Evolutionary conservation across 2,797 vertebrate species (phyloP).

Genomic region (Astyanax mexicanus): DNA sequence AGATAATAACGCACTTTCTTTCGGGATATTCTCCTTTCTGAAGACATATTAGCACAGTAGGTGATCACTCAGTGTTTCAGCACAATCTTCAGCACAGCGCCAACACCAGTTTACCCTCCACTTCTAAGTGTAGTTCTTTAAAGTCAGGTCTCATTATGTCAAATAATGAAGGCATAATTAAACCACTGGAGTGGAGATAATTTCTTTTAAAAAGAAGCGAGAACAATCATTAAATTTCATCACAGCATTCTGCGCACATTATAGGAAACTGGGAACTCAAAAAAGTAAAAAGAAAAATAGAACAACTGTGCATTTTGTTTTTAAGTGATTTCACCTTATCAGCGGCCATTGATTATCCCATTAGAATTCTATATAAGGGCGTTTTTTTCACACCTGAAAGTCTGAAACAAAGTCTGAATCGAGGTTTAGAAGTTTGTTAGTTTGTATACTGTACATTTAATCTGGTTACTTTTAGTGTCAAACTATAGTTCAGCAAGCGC

Average conservation of each 20-base stretch:
- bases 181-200: constrained; percentile 27
- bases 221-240: constrained; percentile 21
- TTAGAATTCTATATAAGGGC: constrained; percentile 1
- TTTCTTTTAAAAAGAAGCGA: constrained; percentile 17
- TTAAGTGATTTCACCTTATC: background rate
- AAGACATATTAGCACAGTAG: background rate
- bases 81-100: background rate
- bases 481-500: no score
- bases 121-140: constrained; percentile 11
- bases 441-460: no score
- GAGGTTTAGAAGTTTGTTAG: no score
- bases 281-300: constrained; percentile 35
- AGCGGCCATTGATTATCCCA: constrained; percentile 22
- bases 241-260: background rate
- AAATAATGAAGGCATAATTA: constrained; percentile 45
- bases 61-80: background rate
- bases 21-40: background rate
- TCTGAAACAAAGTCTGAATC: no score
- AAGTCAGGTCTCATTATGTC: constrained; percentile 22
- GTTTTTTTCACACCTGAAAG: no score
- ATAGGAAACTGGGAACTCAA: no score
- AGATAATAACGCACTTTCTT: background rate
- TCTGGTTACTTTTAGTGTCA: no score
- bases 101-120: constrained; percentile 4
- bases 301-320: background rate